Evolutionary conservation across 35 echinoderm and acorn worm species (phyloP), one percentile per base, ranked within the genome.

Genomic region (Hemicentrotus pulcherrimus): DNA sequence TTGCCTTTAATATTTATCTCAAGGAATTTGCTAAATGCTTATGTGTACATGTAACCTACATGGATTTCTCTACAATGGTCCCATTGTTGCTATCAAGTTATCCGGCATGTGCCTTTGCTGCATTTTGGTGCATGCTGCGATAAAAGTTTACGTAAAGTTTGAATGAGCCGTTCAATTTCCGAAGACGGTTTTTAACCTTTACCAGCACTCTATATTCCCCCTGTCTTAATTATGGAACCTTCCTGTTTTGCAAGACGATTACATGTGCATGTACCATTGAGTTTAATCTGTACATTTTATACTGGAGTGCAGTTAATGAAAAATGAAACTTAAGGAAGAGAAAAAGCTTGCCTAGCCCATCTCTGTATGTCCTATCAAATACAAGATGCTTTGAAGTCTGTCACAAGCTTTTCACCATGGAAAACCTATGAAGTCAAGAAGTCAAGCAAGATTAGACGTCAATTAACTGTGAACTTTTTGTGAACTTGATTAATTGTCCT

Each of bases 171-270:
- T n/a, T n/a, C 65, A 30, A 78, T 78, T 78, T 78, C 28, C 5
- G 65, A 78, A 78, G 65, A 78, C 65, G 1, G 65, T 78, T 78
- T 78, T 78, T 78, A 78, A 78, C 65, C 65, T 78, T 78, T 78
- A 8, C 4, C 19, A 28, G 65, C 22, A 28, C 28, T 59, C 65
- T 8, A 6, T 28, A n/a, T n/a, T 22, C 4, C 65, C 61, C 65
- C 19, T 22, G 65, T 2, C 22, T 1, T 78, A 78, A 78, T 55
- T 55, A 78, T 78, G 28, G 65, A 78, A 78, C 65, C 65, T 30
- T 78, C 65, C 65, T 78, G 65, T 78, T 78, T 78, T 78, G 19
- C 18, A n/a, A 78, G 28, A 7, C 18, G 65, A 78, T 78, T 78
- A 28, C 65, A 28, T 18, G 19, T 78, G 65, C 65, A 78, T n/a